A percentile compares a stretch with the other conserved stretches of the same genome.
Evolutionary conservation across 2,797 vertebrate species (phyloP).

Genomic region (Tarsius wallacei): DNA sequence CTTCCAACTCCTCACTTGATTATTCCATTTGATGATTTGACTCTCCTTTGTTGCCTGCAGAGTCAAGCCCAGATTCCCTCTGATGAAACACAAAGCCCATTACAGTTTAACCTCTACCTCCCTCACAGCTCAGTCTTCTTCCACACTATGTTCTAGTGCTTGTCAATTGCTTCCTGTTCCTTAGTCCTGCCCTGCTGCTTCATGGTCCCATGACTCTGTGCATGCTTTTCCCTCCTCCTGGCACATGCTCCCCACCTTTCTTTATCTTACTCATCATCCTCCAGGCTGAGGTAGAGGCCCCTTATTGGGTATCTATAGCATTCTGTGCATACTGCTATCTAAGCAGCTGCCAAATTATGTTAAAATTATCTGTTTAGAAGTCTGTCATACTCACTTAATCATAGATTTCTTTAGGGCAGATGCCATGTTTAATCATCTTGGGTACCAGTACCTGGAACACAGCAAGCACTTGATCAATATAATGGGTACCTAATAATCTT

Average conservation of each 20-base stretch:
- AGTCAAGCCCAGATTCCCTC: conserved; percentile 36
- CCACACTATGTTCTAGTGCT: not conserved
- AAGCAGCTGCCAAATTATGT: not conserved
- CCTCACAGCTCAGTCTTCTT: not conserved
- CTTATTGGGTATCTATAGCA: not conserved
- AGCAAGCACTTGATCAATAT: not conserved
- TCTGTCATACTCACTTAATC: not conserved
- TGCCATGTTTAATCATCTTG: not conserved
- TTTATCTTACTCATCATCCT: not conserved
- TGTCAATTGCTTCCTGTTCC: not conserved
- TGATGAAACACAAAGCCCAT: not conserved
- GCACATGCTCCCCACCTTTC: not conserved
- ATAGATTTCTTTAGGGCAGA: not conserved
- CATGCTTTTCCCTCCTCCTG: not conserved
- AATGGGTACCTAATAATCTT: conserved; percentile 15
- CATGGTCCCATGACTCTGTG: not conserved
- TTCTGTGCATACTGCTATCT: not conserved
- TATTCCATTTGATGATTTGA: conserved; percentile 1
- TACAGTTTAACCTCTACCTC: conserved; percentile 10
- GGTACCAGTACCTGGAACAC: not conserved
- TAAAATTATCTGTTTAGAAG: conserved; percentile 31
- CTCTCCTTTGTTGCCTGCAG: not conserved
- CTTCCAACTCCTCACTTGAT: not conserved
- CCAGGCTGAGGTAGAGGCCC: not conserved
- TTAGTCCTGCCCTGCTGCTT: not conserved